Conservation (phyloP, 2,797 vertebrate genomes). For the Mus spretus region DNA sequence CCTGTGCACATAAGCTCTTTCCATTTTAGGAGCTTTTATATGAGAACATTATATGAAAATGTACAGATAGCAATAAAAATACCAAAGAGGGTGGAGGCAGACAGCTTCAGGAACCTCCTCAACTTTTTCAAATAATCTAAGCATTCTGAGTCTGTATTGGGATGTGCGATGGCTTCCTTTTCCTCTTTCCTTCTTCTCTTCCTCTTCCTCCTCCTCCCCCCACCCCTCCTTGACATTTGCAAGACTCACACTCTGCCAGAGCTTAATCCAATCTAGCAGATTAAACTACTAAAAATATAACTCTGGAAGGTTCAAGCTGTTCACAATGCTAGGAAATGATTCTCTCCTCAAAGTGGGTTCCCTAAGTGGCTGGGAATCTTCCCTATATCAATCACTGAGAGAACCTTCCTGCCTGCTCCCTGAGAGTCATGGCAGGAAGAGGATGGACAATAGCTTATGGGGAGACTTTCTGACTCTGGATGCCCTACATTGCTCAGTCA, state of each 20-base stretch:
- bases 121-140: conserved; percentile 35
- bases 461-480: accelerated
- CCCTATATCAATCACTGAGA: not conserved
- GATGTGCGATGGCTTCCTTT: not conserved
- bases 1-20: not conserved
- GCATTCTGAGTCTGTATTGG: not conserved
- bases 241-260: not conserved
- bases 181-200: too few relatives aligned
- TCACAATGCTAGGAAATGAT: not conserved
- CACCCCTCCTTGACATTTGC: not conserved
- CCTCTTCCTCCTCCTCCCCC: accelerated
- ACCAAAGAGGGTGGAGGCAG: conserved; percentile 27
- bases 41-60: not conserved
- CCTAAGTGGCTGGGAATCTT: not conserved
- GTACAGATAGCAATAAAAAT: conserved; percentile 66
- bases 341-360: not conserved
- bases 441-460: not conserved
- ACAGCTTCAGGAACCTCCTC: conserved; percentile 18
- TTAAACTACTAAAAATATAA: not conserved
- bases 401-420: not conserved
- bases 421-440: not conserved
- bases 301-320: not conserved
- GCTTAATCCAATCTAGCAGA: not conserved
- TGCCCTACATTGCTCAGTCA: too few relatives aligned
- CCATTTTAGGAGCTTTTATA: conserved; percentile 59